Evolutionary conservation across 2,888 invertebrate species (phyloP).

Genomic region (Diplolepis rosae): DNA sequence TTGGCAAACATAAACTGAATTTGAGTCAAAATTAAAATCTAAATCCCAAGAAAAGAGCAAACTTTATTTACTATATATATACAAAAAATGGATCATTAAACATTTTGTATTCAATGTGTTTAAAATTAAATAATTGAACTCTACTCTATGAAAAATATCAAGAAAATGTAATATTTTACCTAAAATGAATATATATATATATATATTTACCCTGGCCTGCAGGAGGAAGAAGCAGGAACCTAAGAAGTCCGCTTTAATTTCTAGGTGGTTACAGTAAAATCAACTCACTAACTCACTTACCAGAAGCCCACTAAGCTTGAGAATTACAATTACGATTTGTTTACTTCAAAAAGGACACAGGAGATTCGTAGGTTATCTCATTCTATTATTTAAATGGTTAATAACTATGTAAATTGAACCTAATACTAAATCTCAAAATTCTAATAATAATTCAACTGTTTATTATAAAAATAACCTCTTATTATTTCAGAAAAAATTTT

Average conservation of each 20-base stretch:
- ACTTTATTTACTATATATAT: too few relatives aligned
- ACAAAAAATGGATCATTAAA: too few relatives aligned
- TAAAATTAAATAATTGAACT: too few relatives aligned
- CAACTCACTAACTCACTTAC: background rate
- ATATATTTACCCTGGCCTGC: background rate
- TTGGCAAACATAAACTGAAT: too few relatives aligned
- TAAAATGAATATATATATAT: background rate
- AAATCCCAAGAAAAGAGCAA: too few relatives aligned
- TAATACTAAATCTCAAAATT: too few relatives aligned
- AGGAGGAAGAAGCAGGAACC: background rate
- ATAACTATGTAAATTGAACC: too few relatives aligned
- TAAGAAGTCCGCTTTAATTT: background rate
- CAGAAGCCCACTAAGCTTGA: background rate
- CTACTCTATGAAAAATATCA: too few relatives aligned
- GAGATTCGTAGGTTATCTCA: background rate
- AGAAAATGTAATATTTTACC: too few relatives aligned
- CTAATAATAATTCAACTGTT: too few relatives aligned
- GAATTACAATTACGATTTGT: background rate
- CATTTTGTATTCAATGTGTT: too few relatives aligned
- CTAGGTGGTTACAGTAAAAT: background rate
- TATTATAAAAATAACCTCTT: background rate
- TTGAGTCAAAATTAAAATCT: too few relatives aligned
- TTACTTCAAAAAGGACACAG: background rate
- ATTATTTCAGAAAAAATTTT: background rate
- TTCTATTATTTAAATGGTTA: background rate